Evolutionary conservation across 2,113 vertebrate genomes (phyloP), one percentile per base, ranked within the genome.

Genomic region (Prunella fulvescens): DNA sequence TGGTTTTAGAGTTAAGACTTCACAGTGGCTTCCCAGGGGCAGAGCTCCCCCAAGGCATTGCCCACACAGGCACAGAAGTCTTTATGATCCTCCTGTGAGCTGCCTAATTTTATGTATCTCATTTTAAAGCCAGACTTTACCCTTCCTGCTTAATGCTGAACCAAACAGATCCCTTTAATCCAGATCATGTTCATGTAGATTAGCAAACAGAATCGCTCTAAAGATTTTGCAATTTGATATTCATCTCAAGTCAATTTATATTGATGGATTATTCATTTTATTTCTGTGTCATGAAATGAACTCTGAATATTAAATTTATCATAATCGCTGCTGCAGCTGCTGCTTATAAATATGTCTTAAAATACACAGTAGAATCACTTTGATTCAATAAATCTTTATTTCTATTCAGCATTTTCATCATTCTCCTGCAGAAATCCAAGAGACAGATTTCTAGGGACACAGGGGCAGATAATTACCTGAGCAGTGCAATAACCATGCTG

Each of bases 191-290:
- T 94, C 61, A 33, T 81, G 90, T 51, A 94, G 95, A 93, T 94
- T 86, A 92, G 90, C 88, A 65, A 92, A 67, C 35, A 88, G 93
- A 86, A 81, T 88, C 25, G n/a, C 86, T 94, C 72, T 84, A 71
- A 96, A 92, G 92, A 71, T 95, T 90, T 86, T 79, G 88, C 82
- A 83, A 91, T 92, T 92, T 95, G 93, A 94, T 96, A 90, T 90
- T 96, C 94, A 92, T 96, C 92, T 92, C 90, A 37, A 95, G 88
- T 90, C 76, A 97, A 79, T 93, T 97, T 95, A 82, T 96, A 90
- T 65, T 88, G 90, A 94, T 95, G 90, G 95, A 94, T 96, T 90
- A 94, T 96, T 96, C 93, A 94, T 92, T 96, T 97, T 94, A 93
- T 94, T 96, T 96, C 90, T 96, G 94, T 93, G 84, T 96, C 85